Evolutionary conservation across 2,888 invertebrate genomes (phyloP).

Genomic region (Ormyrus labotus): DNA sequence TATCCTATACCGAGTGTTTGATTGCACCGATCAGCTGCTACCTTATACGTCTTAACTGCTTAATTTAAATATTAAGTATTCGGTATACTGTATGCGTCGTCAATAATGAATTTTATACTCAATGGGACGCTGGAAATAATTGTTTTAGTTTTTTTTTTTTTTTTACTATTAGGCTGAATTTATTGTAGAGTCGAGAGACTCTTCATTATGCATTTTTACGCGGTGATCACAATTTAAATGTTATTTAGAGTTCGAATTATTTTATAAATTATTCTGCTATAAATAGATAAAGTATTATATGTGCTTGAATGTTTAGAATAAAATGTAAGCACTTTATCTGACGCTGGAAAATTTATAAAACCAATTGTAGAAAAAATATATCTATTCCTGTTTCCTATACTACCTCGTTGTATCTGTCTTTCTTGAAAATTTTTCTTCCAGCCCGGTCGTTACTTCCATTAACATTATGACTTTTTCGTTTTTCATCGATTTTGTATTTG

Average conservation of each 20-base stretch:
- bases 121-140: background rate
- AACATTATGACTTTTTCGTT: constrained; percentile 18
- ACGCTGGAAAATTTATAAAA: too few species aligned
- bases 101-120: too few species aligned
- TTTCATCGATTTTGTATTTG: constrained; percentile 6
- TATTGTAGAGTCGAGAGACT: background rate
- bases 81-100: too few species aligned
- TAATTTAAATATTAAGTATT: too few species aligned
- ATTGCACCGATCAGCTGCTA: too few species aligned
- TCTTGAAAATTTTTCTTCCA: background rate
- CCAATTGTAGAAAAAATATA: too few species aligned
- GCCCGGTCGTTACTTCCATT: constrained; percentile 28
- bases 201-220: constrained; percentile 2
- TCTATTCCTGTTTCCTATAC: background rate
- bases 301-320: too few species aligned
- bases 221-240: background rate
- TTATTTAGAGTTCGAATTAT: background rate
- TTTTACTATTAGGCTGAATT: background rate
- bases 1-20: too few species aligned
- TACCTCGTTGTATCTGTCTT: constrained; percentile 6
- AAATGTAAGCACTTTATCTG: too few species aligned
- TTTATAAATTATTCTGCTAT: background rate
- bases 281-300: too few species aligned
- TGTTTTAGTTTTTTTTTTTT: background rate
- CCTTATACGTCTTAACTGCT: too few species aligned